Evolutionary conservation across 1,140 invertebrate genomes (phyloP).

Genomic region (Dinoponera quadriceps): DNA sequence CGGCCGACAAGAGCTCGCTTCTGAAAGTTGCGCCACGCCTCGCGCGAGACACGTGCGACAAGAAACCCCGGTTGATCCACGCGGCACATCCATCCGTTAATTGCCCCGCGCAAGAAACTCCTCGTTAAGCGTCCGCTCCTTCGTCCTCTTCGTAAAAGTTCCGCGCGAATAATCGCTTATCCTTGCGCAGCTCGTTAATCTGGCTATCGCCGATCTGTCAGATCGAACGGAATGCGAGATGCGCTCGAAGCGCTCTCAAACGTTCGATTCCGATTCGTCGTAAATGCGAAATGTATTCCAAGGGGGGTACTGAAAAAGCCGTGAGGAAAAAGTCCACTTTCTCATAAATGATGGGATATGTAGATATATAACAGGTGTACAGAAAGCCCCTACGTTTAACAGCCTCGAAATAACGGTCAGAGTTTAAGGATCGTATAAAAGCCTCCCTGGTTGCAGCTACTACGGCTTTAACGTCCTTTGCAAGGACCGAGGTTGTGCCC

Average conservation of each 20-base stretch:
- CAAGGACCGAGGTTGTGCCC: slow-evolving; percentile 8
- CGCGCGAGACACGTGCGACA: slow-evolving; percentile 23
- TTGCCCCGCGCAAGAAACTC: slow-evolving; percentile 55
- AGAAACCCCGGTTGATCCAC: slow-evolving; percentile 48
- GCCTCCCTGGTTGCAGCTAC: slow-evolving; percentile 25
- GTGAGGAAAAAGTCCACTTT: neutral
- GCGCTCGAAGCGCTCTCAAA: neutral
- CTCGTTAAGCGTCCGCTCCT: slow-evolving; percentile 26
- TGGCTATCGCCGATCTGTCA: slow-evolving; percentile 14
- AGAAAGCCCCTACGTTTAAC: neutral
- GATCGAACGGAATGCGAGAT: neutral
- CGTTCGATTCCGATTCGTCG: slow-evolving; percentile 10
- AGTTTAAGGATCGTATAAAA: slow-evolving; percentile 45
- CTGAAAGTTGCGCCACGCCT: slow-evolving; percentile 18
- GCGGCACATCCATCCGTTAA: slow-evolving; percentile 42
- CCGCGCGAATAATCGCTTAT: slow-evolving; percentile 15
- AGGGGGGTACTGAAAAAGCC: neutral
- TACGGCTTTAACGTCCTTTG: slow-evolving; percentile 30
- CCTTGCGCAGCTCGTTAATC: slow-evolving; percentile 18
- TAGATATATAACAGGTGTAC: neutral
- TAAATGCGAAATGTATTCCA: neutral
- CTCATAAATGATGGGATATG: neutral
- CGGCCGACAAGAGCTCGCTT: neutral
- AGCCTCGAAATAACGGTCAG: neutral
- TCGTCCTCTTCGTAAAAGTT: slow-evolving; percentile 52